Conservation (phyloP, 2,888 invertebrate genomes). For the Polymixis lichenea region DNA sequence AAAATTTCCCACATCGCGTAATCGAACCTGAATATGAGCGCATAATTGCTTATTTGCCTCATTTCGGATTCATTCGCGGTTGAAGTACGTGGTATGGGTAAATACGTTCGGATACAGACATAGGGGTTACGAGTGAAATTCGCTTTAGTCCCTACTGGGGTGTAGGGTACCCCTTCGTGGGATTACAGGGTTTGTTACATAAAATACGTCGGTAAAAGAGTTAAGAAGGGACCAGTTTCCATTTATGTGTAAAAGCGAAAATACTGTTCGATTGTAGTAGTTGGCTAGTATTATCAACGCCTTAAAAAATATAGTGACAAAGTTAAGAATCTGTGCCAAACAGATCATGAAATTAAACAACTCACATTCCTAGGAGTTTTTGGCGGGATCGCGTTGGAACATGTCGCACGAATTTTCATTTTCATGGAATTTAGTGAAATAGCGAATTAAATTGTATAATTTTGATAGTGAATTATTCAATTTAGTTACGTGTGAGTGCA, state of each 20-base stretch:
- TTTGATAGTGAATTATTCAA: no score
- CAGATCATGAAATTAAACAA: background rate
- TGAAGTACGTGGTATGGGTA: slow-evolving; percentile 71
- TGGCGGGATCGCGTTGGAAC: no score
- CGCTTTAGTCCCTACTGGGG: slow-evolving; percentile 52
- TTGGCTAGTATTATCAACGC: slow-evolving; percentile 4
- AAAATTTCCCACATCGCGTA: slow-evolving; percentile 83
- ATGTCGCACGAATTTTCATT: no score
- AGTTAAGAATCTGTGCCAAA: slow-evolving; percentile 13
- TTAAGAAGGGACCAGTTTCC: slow-evolving; percentile 33
- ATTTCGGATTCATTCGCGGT: slow-evolving; percentile 84
- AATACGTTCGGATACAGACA: slow-evolving; percentile 65
- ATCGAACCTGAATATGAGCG: slow-evolving; percentile 85
- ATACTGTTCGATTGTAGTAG: slow-evolving; percentile 1
- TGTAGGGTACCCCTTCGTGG: slow-evolving; percentile 49
- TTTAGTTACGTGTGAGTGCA: no score
- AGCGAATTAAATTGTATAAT: no score
- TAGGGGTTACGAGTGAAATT: slow-evolving; percentile 67
- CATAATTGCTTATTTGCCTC: slow-evolving; percentile 89
- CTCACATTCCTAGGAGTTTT: no score
- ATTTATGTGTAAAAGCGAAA: slow-evolving; percentile 23
- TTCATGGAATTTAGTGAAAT: no score
- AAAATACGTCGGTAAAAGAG: slow-evolving; percentile 45
- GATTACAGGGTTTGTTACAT: slow-evolving; percentile 50
- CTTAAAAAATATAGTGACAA: slow-evolving; percentile 16